phyloP scores from a whole-genome alignment of 2,113 vertebrate genomes.

The Cynoglossus semilaevis region DNA sequence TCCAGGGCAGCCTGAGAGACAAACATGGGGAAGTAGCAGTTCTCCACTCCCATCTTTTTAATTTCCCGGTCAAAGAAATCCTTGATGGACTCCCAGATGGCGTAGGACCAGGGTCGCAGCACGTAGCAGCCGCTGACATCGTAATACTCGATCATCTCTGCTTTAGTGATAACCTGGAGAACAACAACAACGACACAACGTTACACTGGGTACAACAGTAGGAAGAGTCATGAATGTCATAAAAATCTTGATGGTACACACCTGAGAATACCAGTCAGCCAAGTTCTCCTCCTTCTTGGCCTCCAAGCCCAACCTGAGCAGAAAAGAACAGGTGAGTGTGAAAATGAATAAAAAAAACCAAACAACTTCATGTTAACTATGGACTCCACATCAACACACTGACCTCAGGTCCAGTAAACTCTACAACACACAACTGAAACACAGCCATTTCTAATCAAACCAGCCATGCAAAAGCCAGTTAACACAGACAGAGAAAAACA shows the following conservation, averaged over 20 bases:
- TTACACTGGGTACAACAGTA: neutral
- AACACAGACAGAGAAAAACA: neutral
- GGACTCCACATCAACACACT: neutral
- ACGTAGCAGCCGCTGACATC: conserved; percentile 97
- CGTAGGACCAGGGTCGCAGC: conserved; percentile 91
- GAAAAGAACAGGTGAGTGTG: conserved; percentile 3
- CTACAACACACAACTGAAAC: neutral
- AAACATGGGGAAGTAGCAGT: conserved; percentile 99
- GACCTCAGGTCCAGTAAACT: neutral
- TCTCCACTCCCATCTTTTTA: conserved; percentile 95
- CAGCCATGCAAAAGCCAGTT: conserved; percentile 29
- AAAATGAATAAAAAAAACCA: neutral
- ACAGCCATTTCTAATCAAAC: conserved; percentile 14
- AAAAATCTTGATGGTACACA: conserved; percentile 31
- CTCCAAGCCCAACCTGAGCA: conserved; percentile 88
- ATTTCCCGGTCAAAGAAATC: conserved; percentile 93
- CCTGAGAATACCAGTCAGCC: conserved; percentile 97
- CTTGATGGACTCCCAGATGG: conserved; percentile 94
- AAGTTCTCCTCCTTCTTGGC: conserved; percentile 96
- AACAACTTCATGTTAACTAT: neutral
- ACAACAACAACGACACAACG: too few species aligned
- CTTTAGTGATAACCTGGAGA: conserved; percentile 92
- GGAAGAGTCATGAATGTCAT: neutral
- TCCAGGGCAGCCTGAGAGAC: conserved; percentile 94
- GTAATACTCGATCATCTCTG: conserved; percentile 99